Evolutionary conservation across 2,888 invertebrate genomes (phyloP).

Genomic region (Scrobipalpa atriplicella): DNA sequence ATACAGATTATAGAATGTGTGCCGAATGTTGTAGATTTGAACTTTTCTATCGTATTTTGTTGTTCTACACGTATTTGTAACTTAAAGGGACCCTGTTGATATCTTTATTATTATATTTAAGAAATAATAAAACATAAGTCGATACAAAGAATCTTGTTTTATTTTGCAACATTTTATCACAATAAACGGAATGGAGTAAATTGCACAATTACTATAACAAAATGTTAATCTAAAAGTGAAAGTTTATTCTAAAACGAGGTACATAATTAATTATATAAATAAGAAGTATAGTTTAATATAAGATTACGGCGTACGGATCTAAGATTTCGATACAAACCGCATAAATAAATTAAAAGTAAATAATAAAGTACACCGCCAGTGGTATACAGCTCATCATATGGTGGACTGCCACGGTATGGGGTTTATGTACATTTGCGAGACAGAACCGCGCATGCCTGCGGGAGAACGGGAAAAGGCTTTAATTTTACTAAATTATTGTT

Average conservation of each 20-base stretch:
- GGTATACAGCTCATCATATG: constrained; percentile 47
- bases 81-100: constrained; percentile 65
- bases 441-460: constrained; percentile 85
- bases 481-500: too few species aligned
- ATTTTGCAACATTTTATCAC: constrained; percentile 50
- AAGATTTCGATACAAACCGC: constrained; percentile 26
- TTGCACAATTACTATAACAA: constrained; percentile 45
- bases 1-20: constrained; percentile 41
- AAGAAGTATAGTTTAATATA: constrained; percentile 21
- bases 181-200: constrained; percentile 45
- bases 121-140: constrained; percentile 41
- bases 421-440: constrained; percentile 85
- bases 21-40: constrained; percentile 48
- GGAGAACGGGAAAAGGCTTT: neutral
- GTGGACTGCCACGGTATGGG: constrained; percentile 85
- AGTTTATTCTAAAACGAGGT: constrained; percentile 61
- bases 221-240: constrained; percentile 57
- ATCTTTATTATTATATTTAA: constrained; percentile 43
- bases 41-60: constrained; percentile 41
- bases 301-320: constrained; percentile 18
- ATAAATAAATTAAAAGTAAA: constrained; percentile 25
- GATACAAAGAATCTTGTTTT: constrained; percentile 33
- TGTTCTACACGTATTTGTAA: constrained; percentile 46
- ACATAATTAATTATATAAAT: constrained; percentile 37
- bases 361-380: neutral